These are phyloP conservation scores for Kuschelorhynchus macadamiae DNA, from an alignment of 2,888 invertebrate species.

Conservation along the genomic window DNA sequence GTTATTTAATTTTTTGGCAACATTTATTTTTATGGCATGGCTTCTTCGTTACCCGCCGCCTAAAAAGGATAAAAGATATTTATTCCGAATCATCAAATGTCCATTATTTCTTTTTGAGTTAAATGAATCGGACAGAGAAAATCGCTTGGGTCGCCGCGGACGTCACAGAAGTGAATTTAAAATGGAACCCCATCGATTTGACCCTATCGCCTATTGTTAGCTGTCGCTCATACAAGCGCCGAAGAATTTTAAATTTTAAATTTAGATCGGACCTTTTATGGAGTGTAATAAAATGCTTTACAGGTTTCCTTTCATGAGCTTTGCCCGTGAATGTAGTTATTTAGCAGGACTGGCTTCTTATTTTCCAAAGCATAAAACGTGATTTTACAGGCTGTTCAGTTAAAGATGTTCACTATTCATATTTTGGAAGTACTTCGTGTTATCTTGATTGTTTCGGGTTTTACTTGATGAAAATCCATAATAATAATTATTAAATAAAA, in stretches of 20 bases:
- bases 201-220: slow-evolving; percentile 38
- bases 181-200: slow-evolving; percentile 37
- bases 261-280: slow-evolving; percentile 9
- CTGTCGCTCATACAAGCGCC: slow-evolving; percentile 16
- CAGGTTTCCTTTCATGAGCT: too few relatives aligned
- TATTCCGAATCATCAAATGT: slow-evolving; percentile 50
- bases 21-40: slow-evolving; percentile 41
- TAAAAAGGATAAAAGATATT: slow-evolving; percentile 46
- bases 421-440: too few relatives aligned
- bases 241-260: slow-evolving; percentile 14
- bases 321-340: too few relatives aligned
- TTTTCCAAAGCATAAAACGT: too few relatives aligned
- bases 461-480: too few relatives aligned
- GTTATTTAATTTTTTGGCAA: slow-evolving; percentile 38
- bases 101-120: slow-evolving; percentile 49
- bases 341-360: too few relatives aligned
- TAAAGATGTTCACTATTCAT: too few relatives aligned
- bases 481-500: too few relatives aligned
- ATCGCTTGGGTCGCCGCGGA: slow-evolving; percentile 40
- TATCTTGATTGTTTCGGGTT: too few relatives aligned
- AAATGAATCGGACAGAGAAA: slow-evolving; percentile 45
- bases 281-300: neutral
- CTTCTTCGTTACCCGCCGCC: slow-evolving; percentile 21
- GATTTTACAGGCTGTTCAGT: too few relatives aligned
- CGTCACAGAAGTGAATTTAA: slow-evolving; percentile 43